Conservation (phyloP, 2,797 vertebrate species). For the Acomys russatus region DNA sequence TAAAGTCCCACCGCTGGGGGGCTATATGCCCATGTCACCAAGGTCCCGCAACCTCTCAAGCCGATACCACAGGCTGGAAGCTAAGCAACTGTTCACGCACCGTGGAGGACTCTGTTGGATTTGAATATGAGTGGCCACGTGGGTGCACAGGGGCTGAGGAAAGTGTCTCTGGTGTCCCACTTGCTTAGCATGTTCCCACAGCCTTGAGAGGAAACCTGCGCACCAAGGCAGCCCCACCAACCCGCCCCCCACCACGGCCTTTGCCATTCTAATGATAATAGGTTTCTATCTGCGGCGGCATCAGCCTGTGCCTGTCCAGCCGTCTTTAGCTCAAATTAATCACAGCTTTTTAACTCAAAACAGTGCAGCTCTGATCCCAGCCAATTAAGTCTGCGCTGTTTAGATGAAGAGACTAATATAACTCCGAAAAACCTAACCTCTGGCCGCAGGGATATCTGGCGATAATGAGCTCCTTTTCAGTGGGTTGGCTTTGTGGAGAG, state of each 20-base stretch:
- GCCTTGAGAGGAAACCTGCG: constrained; percentile 54
- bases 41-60: background rate
- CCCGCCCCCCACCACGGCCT: constrained; percentile 5
- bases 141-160: rapidly evolving
- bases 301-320: constrained; percentile 80
- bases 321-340: constrained; percentile 87
- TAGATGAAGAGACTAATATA: constrained; percentile 88
- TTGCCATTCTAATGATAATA: constrained; percentile 79
- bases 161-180: too few relatives aligned
- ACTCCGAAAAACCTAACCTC: constrained; percentile 86
- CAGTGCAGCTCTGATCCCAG: constrained; percentile 85
- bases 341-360: constrained; percentile 88
- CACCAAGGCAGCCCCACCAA: background rate
- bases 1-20: background rate
- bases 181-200: background rate
- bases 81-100: too few relatives aligned
- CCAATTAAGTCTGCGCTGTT: constrained; percentile 87
- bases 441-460: constrained; percentile 84
- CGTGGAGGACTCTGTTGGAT: background rate
- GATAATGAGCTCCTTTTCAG: constrained; percentile 85
- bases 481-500: constrained; percentile 84
- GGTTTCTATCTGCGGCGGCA: constrained; percentile 74
- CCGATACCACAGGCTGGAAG: background rate
- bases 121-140: background rate
- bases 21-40: background rate